A percentile compares a stretch with the other conserved stretches of the same genome.
Conservation (phyloP, 2,888 invertebrate species). For the Urechis unicinctus region DNA sequence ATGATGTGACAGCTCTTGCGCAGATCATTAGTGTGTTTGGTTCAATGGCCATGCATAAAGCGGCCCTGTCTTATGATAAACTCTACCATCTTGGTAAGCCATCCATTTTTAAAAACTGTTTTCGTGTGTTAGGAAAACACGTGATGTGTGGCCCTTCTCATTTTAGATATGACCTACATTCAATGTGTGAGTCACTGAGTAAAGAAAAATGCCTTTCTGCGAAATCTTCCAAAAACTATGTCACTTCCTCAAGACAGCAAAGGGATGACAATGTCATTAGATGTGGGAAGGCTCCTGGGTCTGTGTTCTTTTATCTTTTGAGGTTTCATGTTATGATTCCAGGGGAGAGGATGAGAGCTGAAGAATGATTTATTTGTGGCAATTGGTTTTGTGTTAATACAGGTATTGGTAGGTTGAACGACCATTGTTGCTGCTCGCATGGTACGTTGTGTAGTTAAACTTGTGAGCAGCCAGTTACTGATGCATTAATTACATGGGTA, state of each 20-base stretch:
- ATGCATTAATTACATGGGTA: too few species aligned
- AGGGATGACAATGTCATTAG: background rate
- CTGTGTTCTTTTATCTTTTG: constrained; percentile 64
- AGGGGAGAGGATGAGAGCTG: constrained; percentile 66
- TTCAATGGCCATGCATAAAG: constrained; percentile 61
- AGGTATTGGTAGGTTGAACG: too few species aligned
- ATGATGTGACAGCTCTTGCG: constrained; percentile 71
- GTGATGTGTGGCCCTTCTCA: constrained; percentile 29
- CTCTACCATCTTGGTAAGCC: too few species aligned
- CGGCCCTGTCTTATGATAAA: constrained; percentile 64
- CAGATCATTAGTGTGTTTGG: constrained; percentile 78
- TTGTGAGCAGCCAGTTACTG: too few species aligned
- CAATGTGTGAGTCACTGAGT: constrained; percentile 44
- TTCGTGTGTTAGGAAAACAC: constrained; percentile 33
- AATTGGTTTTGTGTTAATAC: too few species aligned
- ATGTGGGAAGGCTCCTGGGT: background rate
- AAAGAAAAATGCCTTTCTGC: background rate
- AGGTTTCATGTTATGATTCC: constrained; percentile 74
- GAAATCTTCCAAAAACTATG: background rate
- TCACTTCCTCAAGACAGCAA: too few species aligned
- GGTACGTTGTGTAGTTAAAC: too few species aligned
- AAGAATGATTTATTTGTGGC: too few species aligned
- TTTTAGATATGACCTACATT: constrained; percentile 41
- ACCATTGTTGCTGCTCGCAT: too few species aligned
- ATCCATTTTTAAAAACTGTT: too few species aligned